Conservation (phyloP, 2,797 vertebrate genomes). For the Vipera ursinii region DNA sequence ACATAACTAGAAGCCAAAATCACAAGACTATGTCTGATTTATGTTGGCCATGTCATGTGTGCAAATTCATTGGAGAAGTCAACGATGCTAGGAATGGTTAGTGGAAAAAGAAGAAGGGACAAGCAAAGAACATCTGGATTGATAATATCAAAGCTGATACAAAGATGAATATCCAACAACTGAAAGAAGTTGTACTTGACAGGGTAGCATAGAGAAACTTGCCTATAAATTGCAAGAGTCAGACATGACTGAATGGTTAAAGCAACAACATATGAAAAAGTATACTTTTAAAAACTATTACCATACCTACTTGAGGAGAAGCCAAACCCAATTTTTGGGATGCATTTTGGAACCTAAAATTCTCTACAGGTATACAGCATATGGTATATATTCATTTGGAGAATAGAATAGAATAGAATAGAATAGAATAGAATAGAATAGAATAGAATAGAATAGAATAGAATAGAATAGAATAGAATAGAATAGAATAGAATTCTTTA, state of each 20-base stretch:
- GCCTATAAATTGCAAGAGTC: not conserved
- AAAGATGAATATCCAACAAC: not conserved
- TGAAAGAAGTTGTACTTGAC: not conserved
- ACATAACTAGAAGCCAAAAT: not conserved
- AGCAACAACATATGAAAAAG: not conserved
- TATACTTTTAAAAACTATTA: not conserved
- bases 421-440: fast-evolving
- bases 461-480: too few relatives aligned
- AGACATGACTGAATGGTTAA: not conserved
- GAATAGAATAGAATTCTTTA: too few relatives aligned
- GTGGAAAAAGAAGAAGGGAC: not conserved
- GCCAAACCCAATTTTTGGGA: not conserved
- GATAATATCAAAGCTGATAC: not conserved
- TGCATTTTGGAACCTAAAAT: not conserved
- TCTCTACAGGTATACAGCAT: not conserved
- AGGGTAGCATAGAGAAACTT: not conserved
- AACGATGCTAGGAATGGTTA: not conserved
- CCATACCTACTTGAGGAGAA: not conserved
- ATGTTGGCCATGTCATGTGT: not conserved
- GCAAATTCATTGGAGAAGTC: not conserved
- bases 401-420: not conserved
- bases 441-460: too few relatives aligned
- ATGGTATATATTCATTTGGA: not conserved
- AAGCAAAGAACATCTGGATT: not conserved
- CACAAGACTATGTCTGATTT: not conserved